Conservation (phyloP, 2,113 vertebrate species). For the Sinocyclocheilus anshuiensis region DNA sequence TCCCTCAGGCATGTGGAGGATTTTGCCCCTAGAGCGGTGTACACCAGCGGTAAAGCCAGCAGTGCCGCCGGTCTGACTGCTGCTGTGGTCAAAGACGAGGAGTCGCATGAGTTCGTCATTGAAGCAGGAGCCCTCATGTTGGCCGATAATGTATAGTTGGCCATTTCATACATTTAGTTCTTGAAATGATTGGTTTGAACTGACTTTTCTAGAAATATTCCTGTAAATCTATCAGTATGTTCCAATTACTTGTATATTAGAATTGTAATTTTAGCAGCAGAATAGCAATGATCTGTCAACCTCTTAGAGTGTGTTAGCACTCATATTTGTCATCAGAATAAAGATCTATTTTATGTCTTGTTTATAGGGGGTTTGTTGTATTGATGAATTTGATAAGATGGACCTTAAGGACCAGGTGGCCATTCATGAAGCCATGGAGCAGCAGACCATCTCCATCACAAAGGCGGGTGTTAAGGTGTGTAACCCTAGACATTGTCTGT, state of each 20-base stretch:
- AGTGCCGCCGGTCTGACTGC: constrained; percentile 67
- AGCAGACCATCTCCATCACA: constrained; percentile 73
- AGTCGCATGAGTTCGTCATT: constrained; percentile 70
- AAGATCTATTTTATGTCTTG: background rate
- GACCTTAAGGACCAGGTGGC: constrained; percentile 73
- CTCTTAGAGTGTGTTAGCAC: too few relatives aligned
- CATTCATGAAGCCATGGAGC: constrained; percentile 73
- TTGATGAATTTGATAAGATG: constrained; percentile 75
- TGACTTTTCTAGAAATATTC: too few relatives aligned
- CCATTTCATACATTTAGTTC: too few relatives aligned
- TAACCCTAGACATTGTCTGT: background rate
- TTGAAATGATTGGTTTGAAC: too few relatives aligned
- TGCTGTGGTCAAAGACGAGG: constrained; percentile 67
- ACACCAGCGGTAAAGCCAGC: constrained; percentile 70
- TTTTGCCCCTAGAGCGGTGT: constrained; percentile 65
- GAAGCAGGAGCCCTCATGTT: constrained; percentile 72
- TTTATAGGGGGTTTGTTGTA: constrained; percentile 67
- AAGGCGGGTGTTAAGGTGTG: constrained; percentile 71
- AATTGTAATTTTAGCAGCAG: too few relatives aligned
- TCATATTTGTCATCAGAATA: too few relatives aligned
- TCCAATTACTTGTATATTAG: too few relatives aligned
- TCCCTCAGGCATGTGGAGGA: constrained; percentile 67
- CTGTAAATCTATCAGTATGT: too few relatives aligned
- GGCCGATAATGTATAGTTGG: constrained; percentile 63
- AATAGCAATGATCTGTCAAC: too few relatives aligned